A percentile compares a stretch with the other conserved stretches of the same genome.
These are phyloP conservation scores for Drosophila simulans DNA, from an alignment of 1,140 invertebrate genomes.

Conservation along the genomic window DNA sequence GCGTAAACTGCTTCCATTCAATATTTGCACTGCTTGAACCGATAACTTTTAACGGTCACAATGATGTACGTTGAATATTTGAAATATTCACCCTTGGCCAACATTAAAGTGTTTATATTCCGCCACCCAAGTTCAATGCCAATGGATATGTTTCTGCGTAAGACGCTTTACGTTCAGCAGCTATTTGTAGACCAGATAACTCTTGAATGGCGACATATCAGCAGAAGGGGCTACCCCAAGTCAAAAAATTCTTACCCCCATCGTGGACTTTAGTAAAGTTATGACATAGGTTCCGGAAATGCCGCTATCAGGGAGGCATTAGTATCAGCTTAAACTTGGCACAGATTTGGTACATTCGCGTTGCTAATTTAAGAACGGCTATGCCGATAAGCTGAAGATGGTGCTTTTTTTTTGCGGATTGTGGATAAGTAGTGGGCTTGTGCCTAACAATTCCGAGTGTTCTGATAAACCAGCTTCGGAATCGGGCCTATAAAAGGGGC, in stretches of 20 bases:
- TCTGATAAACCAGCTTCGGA: constrained; percentile 40
- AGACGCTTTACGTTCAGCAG: constrained; percentile 23
- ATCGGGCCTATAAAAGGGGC: constrained; percentile 60
- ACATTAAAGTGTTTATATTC: neutral
- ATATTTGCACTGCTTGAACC: neutral
- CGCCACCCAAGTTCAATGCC: constrained; percentile 43
- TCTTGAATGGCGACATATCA: constrained; percentile 43
- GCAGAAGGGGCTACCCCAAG: constrained; percentile 8
- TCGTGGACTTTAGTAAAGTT: constrained; percentile 32
- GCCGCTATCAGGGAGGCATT: constrained; percentile 22
- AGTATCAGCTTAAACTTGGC: constrained; percentile 59
- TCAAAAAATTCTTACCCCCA: constrained; percentile 30
- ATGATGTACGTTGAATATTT: neutral
- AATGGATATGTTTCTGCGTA: neutral
- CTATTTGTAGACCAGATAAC: constrained; percentile 30
- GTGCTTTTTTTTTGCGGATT: constrained; percentile 39
- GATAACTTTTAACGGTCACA: constrained; percentile 2
- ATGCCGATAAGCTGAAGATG: constrained; percentile 53
- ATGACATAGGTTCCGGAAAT: constrained; percentile 37
- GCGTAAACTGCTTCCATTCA: neutral
- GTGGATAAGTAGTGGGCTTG: constrained; percentile 27
- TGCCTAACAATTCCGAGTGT: constrained; percentile 16
- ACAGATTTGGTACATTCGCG: constrained; percentile 40
- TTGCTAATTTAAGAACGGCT: constrained; percentile 25
- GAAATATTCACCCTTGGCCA: neutral